Evolutionary conservation across 2,797 vertebrate genomes (phyloP).

Genomic region (Microtus agrestis): DNA sequence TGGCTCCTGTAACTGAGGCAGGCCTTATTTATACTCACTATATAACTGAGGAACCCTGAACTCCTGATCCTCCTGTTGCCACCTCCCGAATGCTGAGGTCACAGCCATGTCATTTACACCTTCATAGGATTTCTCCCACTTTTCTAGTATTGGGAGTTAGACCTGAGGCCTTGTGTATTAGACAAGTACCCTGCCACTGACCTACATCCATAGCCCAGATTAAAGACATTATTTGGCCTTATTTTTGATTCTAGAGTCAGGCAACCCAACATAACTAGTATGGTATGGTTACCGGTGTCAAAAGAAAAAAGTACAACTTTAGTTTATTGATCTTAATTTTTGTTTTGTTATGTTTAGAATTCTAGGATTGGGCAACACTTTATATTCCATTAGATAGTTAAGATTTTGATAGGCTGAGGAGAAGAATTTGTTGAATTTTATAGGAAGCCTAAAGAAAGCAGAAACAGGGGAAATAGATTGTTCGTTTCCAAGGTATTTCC

Average conservation of each 20-base stretch:
- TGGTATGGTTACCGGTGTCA: too few species aligned
- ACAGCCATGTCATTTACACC: not conserved
- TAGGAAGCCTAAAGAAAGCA: not conserved
- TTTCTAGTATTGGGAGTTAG: not conserved
- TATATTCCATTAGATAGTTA: not conserved
- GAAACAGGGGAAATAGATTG: not conserved
- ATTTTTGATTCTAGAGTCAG: not conserved
- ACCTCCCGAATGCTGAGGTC: not conserved
- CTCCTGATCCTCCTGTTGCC: not conserved
- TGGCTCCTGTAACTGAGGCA: not conserved
- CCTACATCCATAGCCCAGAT: not conserved
- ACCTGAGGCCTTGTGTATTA: not conserved
- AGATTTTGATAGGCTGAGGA: not conserved
- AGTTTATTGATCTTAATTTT: not conserved
- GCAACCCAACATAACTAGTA: not conserved
- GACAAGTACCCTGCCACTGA: not conserved
- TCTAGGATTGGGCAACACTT: not conserved
- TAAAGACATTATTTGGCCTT: not conserved
- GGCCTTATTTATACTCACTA: not conserved
- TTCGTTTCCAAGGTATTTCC: not conserved
- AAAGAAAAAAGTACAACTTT: not conserved
- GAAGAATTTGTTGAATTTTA: not conserved
- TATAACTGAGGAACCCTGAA: not conserved
- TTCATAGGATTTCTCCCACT: not conserved
- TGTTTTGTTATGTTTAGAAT: not conserved